Evolutionary conservation across 2,888 invertebrate species (phyloP).

Genomic region (Ectobius pallidus): DNA sequence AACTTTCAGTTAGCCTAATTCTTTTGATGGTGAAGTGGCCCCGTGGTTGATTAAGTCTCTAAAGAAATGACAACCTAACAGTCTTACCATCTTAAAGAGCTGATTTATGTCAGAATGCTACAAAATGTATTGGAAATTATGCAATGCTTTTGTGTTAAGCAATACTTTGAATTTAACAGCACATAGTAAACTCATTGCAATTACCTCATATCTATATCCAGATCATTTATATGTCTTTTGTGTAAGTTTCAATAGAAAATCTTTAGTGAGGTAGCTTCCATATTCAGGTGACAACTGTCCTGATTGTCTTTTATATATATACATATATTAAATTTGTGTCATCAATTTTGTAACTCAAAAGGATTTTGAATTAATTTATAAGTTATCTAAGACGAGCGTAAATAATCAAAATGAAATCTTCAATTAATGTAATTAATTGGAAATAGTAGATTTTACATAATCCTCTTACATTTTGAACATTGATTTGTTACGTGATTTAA

Average conservation of each 20-base stretch:
- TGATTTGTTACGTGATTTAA: neutral
- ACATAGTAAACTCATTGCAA: too few relatives aligned
- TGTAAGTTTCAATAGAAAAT: neutral
- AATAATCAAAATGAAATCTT: conserved; percentile 22
- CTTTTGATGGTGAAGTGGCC: too few relatives aligned
- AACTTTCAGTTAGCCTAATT: too few relatives aligned
- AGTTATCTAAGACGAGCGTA: conserved; percentile 19
- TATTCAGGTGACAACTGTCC: neutral
- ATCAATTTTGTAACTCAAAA: conserved; percentile 5
- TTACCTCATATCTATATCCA: too few relatives aligned
- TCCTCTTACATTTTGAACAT: neutral
- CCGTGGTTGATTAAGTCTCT: too few relatives aligned
- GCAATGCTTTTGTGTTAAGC: too few relatives aligned
- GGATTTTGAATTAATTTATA: conserved; percentile 1
- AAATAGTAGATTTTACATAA: neutral
- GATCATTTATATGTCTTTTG: too few relatives aligned
- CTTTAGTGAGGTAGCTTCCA: neutral
- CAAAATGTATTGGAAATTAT: too few relatives aligned
- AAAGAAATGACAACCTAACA: too few relatives aligned
- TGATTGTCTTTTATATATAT: conserved; percentile 12
- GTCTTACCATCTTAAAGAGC: too few relatives aligned
- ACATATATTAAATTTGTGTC: conserved; percentile 21
- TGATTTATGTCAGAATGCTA: too few relatives aligned
- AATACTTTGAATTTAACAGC: too few relatives aligned
- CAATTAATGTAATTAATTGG: conserved; percentile 13